Evolutionary conservation across 1,140 invertebrate species (phyloP).

Genomic region (Diachasma alloeum): DNA sequence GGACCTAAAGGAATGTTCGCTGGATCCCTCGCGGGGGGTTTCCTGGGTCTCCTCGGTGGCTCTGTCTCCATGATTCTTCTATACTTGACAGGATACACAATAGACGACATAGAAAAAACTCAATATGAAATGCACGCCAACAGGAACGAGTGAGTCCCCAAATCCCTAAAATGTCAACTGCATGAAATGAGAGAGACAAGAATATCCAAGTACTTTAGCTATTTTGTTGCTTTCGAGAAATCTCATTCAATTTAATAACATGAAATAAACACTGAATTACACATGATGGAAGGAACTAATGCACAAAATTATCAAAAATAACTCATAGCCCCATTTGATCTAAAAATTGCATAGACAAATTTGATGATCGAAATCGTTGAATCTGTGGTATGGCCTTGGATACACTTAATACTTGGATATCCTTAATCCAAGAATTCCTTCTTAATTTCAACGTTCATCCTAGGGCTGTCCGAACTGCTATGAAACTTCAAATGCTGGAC

Average conservation of each 20-base stretch:
- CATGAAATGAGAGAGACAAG: too few species aligned
- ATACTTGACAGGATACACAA: conserved; percentile 62
- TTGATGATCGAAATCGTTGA: too few species aligned
- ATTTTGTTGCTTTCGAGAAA: too few species aligned
- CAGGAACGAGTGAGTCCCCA: not conserved
- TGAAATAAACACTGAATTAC: too few species aligned
- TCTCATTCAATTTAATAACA: too few species aligned
- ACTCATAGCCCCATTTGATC: too few species aligned
- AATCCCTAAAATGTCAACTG: conserved; percentile 29
- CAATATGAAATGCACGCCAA: conserved; percentile 62
- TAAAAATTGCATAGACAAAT: too few species aligned
- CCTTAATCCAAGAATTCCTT: too few species aligned
- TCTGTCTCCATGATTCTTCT: conserved; percentile 58
- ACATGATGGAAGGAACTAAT: too few species aligned
- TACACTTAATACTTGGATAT: not conserved
- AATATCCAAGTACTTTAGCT: too few species aligned
- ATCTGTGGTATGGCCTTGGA: too few species aligned
- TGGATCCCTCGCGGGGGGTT: conserved; percentile 67
- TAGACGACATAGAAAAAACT: conserved; percentile 67
- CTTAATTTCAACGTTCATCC: not conserved
- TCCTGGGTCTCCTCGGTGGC: conserved; percentile 67
- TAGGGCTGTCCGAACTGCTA: not conserved
- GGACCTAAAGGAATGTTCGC: conserved; percentile 72
- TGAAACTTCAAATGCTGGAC: not conserved
- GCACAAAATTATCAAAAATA: too few species aligned